Base-by-base conservation (phyloP, 2,113 vertebrate species). In the Saguinus midas region DNA sequence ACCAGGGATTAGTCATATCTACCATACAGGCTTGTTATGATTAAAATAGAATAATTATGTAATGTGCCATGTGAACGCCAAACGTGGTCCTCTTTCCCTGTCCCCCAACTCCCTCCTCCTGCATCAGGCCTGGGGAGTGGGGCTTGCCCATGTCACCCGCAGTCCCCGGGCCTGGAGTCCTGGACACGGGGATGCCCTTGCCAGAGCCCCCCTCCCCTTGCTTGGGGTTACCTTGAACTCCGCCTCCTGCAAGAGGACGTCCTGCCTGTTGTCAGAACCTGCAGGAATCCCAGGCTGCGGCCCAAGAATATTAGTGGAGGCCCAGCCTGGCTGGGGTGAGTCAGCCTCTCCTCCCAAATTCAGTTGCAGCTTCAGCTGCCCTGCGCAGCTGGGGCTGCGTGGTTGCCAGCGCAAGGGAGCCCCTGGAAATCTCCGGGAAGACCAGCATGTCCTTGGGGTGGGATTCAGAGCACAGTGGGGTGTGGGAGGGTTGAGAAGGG, bases 241-340 rank as follows among this genome's bases (percentile, higher is more conserved):
- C 1, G 1, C 73, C 64, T 93, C n/a, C 4, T 78, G 1, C 76
- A 57, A 87, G 48, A 81, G 75, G 83, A 91, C 16, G 73, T 76
- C 78, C 45, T 29, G 76, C 76, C 82, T 83, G 78, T 57, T 84
- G 94, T 97, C 55, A 0, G 92, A 94, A 91, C 94, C 93, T 89
- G 66, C 95, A 83, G 95, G 96, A 45, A 90, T 87, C 96, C 91
- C 11, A 58, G 96, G 94, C 94, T 10, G 45, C 23, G 35, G 57
- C 37, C 94, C 95, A 94, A 70, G 84, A 87, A 64, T 82, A 73
- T 6, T 78, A 68, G 82, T 40, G 21, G 85, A 72, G 40, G 95
- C 79, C n/a, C 86, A 35, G 83, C 73, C 93, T 83, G 79, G 70
- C 75, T 17, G 35, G 23, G 12, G 86, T 82, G 83, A 96, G 96